Evolutionary conservation across 2,888 invertebrate genomes (phyloP).

Genomic region (Cacoxenus indagator): DNA sequence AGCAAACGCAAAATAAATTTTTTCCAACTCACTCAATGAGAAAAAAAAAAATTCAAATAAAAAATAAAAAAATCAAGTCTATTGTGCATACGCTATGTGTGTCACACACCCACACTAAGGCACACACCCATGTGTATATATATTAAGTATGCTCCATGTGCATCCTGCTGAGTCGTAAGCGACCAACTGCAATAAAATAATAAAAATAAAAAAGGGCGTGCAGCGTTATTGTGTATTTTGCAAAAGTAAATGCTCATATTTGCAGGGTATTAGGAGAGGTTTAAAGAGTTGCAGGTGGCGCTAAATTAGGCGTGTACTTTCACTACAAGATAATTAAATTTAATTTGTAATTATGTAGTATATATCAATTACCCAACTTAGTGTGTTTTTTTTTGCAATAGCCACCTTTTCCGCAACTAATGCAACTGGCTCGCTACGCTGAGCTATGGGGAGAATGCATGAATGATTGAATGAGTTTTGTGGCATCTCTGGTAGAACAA

Average conservation of each 20-base stretch:
- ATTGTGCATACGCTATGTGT: slow-evolving; percentile 8
- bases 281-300: too few species aligned
- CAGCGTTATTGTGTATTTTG: slow-evolving; percentile 12
- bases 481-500: too few species aligned
- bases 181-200: background rate
- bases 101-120: slow-evolving; percentile 33
- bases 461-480: too few species aligned
- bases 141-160: background rate
- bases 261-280: too few species aligned
- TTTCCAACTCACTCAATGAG: slow-evolving; percentile 8
- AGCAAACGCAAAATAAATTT: slow-evolving; percentile 48
- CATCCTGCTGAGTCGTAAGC: background rate
- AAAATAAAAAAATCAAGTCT: background rate
- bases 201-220: background rate
- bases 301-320: too few species aligned
- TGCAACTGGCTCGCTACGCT: too few species aligned
- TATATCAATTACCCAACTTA: too few species aligned
- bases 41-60: background rate
- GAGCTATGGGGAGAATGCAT: too few species aligned
- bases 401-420: too few species aligned
- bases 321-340: too few species aligned
- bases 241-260: slow-evolving; percentile 12
- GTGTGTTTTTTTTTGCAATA: too few species aligned
- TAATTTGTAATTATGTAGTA: too few species aligned
- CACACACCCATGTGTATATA: slow-evolving; percentile 35